phyloP scores from a whole-genome alignment of 2,797 vertebrate species.

The Sardinella longiceps region DNA sequence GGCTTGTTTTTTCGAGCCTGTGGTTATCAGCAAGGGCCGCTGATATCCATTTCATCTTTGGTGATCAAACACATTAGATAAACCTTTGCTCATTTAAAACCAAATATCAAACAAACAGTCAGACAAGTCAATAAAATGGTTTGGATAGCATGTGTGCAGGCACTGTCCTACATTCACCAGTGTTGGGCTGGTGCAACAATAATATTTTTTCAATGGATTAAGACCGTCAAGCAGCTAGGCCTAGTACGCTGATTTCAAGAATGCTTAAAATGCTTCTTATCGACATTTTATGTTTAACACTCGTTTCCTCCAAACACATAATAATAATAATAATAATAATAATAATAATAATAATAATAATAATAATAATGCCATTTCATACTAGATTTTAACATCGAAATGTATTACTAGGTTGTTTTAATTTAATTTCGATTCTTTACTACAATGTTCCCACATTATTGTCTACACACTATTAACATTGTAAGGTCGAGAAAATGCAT shows the following conservation, averaged over 20 bases:
- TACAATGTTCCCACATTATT: not conserved
- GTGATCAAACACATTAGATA: constrained; percentile 56
- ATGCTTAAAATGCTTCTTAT: no score
- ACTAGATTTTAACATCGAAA: not conserved
- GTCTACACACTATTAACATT: not conserved
- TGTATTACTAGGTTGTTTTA: not conserved
- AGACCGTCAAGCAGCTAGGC: not conserved
- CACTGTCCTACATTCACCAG: not conserved
- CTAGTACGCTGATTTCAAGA: no score
- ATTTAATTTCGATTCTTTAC: not conserved
- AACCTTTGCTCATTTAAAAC: constrained; percentile 49
- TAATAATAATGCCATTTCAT: not conserved
- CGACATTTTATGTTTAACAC: no score
- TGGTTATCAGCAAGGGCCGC: constrained; percentile 48
- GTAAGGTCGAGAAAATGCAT: not conserved
- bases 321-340: not conserved
- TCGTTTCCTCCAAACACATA: no score
- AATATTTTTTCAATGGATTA: not conserved
- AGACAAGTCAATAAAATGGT: constrained; percentile 43
- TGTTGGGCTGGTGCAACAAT: not conserved
- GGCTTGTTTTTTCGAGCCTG: constrained; percentile 49
- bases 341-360: not conserved
- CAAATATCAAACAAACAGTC: constrained; percentile 47
- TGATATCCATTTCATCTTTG: constrained; percentile 40
- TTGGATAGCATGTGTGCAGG: constrained; percentile 7